phyloP scores from a whole-genome alignment of 2,888 invertebrate species.

The Microplitis deprimator region DNA sequence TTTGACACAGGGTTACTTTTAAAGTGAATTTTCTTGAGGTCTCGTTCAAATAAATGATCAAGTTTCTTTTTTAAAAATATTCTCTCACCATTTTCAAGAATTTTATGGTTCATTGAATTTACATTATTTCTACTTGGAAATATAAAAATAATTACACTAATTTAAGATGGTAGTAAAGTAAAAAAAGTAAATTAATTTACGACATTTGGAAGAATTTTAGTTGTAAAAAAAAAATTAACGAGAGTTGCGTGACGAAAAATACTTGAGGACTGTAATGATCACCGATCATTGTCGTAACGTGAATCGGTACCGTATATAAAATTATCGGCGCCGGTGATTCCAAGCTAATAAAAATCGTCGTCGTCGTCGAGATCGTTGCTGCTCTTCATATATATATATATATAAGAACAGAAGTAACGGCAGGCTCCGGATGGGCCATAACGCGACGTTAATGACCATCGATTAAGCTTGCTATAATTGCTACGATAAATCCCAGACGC shows the following conservation, averaged over 20 bases:
- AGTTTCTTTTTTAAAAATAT: no score
- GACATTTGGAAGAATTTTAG: background rate
- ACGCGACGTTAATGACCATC: conserved; percentile 67
- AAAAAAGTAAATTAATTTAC: background rate
- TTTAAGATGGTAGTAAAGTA: background rate
- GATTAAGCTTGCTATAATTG: conserved; percentile 66
- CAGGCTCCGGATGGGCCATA: conserved; percentile 54
- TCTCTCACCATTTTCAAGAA: no score
- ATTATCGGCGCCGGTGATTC: conserved; percentile 49
- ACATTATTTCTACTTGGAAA: no score
- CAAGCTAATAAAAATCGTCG: conserved; percentile 64
- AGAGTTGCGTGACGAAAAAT: background rate
- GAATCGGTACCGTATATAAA: conserved; percentile 11
- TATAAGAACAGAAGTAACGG: background rate
- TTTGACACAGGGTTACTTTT: background rate
- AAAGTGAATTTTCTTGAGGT: no score
- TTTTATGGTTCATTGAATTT: no score
- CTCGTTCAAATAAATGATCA: no score
- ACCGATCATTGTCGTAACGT: background rate
- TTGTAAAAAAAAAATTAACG: background rate
- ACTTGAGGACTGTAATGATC: conserved; percentile 3
- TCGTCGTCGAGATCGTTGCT: conserved; percentile 30
- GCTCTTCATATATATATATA: background rate
- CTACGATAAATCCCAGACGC: conserved; percentile 64
- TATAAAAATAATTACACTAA: background rate